Base-by-base conservation (phyloP, 2,888 invertebrate species). In the Acronicta alni region DNA sequence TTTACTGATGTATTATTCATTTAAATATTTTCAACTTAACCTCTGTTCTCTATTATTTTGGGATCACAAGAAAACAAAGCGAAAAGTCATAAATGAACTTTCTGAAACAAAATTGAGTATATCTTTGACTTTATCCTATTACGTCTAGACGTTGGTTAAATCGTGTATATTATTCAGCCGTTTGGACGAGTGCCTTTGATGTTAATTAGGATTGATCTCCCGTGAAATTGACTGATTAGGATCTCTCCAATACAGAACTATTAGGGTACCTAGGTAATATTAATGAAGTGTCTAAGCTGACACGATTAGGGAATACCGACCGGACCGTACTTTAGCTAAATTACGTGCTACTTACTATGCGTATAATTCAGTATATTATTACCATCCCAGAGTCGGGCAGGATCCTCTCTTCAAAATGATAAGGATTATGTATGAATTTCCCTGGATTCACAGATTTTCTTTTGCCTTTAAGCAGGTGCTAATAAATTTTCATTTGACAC, bases 141-240 rank as follows among this genome's bases (percentile, higher is more conserved):
- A 70, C 38, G 17, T 51, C 45, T 38, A 42, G 18, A 42, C 16
- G 15, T 20, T 35, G 58, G 44, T 59, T 54, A 57, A 53, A 65
- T 63, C 45, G 30, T 58, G 43, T 37, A 52, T 46, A 64, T 66
- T 58, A 59, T 44, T 56, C 58, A 43, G 23, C 14, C 45, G 51
- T 54, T 54, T 42, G 32, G 23, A 48, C 37, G 2, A 61, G 57
- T 59, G 60, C 47, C 35, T 67, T 54, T 58, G 39, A 67, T 55
- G 41, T 47, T 67, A 61, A 74, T 63, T 66, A 48, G 63, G 41
- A 57, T 57, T 46, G 35, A 54, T 62, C 44, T 39, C 38, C 48
- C n/a, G 48, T 52, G 43, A 57, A 67, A 59, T 59, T 35, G 12
- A 37, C 30, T 47, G 35, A 44, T 57, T 26, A 38, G 38, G 20